Percentiles rank a stretch among this genome's conserved stretches.
These are phyloP conservation scores for Harpalus rubripes DNA, from an alignment of 2,888 invertebrate genomes.

Conservation along the genomic window DNA sequence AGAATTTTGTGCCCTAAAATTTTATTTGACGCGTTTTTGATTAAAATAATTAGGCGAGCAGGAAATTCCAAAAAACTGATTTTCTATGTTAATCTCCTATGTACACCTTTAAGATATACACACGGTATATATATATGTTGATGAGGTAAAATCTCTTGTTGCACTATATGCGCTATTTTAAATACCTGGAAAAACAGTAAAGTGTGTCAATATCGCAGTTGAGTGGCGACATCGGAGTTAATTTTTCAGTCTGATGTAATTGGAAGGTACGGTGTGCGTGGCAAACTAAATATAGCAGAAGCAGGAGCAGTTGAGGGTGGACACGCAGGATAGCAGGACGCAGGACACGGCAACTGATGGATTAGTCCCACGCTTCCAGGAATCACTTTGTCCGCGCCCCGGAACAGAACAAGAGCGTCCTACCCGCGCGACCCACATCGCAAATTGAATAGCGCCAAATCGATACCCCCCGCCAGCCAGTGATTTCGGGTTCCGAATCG, in stretches of 20 bases:
- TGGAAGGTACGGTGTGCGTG: constrained; percentile 10
- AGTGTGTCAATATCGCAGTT: constrained; percentile 22
- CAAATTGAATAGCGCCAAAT: constrained; percentile 51
- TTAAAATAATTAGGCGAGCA: no score
- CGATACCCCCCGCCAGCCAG: constrained; percentile 47
- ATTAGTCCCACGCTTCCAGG: constrained; percentile 51
- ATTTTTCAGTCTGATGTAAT: constrained; percentile 40
- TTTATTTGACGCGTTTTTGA: no score
- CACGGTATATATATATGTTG: no score
- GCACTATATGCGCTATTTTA: background rate
- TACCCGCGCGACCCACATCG: constrained; percentile 26
- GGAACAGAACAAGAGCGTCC: constrained; percentile 40
- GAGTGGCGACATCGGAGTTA: background rate
- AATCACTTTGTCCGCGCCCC: constrained; percentile 48
- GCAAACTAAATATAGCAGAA: constrained; percentile 26
- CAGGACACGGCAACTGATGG: constrained; percentile 35
- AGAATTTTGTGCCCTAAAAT: no score
- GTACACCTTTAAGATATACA: no score
- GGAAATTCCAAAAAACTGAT: no score
- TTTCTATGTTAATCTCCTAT: no score
- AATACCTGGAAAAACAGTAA: background rate
- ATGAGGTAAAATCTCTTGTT: no score
- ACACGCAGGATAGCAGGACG: constrained; percentile 26
- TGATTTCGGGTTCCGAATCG: constrained; percentile 58
- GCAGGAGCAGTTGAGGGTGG: background rate